Evolutionary conservation across 2,888 invertebrate species (phyloP).

Genomic region (Psylliodes chrysocephalus): DNA sequence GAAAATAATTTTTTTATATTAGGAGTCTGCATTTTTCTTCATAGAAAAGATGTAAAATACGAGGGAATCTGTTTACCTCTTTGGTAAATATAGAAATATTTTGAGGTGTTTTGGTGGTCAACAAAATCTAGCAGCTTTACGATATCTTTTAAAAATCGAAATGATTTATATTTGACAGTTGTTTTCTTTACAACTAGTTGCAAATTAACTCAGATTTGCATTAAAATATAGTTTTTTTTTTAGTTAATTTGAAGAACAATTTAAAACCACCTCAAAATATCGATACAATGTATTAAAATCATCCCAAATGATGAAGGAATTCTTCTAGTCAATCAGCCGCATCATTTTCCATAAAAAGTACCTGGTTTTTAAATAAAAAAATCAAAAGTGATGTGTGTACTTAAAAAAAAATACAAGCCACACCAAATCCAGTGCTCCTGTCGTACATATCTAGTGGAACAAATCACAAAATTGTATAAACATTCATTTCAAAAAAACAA

Average conservation of each 20-base stretch:
- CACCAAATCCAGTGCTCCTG: constrained; percentile 8
- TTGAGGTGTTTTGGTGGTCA: constrained; percentile 19
- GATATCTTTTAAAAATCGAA: too few relatives aligned
- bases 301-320: too few relatives aligned
- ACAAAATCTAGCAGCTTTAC: too few relatives aligned
- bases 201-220: too few relatives aligned
- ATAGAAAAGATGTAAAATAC: too few relatives aligned
- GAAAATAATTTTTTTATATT: too few relatives aligned
- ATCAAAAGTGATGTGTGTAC: neutral
- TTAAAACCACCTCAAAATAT: constrained; percentile 25
- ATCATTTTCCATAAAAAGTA: neutral
- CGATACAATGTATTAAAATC: constrained; percentile 2
- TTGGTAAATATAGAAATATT: constrained; percentile 26
- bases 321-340: too few relatives aligned
- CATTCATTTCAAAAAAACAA: neutral
- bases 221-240: too few relatives aligned
- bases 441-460: neutral
- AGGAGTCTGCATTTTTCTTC: too few relatives aligned
- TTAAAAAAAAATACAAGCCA: neutral
- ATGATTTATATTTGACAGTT: too few relatives aligned
- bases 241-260: too few relatives aligned
- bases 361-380: constrained; percentile 10
- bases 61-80: constrained; percentile 17
- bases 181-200: too few relatives aligned
- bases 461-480: neutral